Evolutionary conservation across 2,888 invertebrate genomes (phyloP), one percentile per base, ranked within the genome.

Genomic region (Drosophila merina): DNA sequence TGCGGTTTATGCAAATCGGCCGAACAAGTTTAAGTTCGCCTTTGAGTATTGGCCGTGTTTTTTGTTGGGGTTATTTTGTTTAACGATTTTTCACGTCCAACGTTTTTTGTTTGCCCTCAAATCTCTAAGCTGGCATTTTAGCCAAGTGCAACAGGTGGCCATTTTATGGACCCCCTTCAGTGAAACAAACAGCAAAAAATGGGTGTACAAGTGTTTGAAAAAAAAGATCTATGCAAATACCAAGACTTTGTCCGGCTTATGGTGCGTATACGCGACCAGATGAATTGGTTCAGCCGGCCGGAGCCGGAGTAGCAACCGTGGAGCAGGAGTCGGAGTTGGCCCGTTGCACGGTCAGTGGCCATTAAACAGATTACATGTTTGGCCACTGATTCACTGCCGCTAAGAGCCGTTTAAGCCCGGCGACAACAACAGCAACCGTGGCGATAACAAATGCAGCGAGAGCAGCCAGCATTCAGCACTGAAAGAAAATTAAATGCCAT

Each of bases 301-400:
- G 31, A 12, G 5, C 10, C 10, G 30, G 12, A 31, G 66, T 10
- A 31, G 66, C 8, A n/a, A n/a, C n/a, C n/a, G n/a, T 8, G 7
- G 14, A 33, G 33, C 10, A 55, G 51, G 26, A 55, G 51, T 40
- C 51, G 71, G 63, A 64, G 58, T 38, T 52, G 50, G 56, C 54
- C 47, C 30, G 47, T 9, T 52, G 67, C 67, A 52, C 42, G 64
- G 52, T 50, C 67, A 75, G 55, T 64, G 74, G 77, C 89, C 82
- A 89, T 90, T 90, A 89, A 88, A 73, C 82, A 84, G 90, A 88
- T 89, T 88, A 87, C 86, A 87, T 72, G 82, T 66, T 72, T 73
- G 67, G 74, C 75, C 76, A 79, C 88, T 78, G 77, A 79, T 75
- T 78, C 78, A 86, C 76, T 74, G 75, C 77, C 78, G 73, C 84